These are phyloP conservation scores for Falco concolor DNA, from an alignment of 2,797 vertebrate genomes.

Conservation along the genomic window DNA sequence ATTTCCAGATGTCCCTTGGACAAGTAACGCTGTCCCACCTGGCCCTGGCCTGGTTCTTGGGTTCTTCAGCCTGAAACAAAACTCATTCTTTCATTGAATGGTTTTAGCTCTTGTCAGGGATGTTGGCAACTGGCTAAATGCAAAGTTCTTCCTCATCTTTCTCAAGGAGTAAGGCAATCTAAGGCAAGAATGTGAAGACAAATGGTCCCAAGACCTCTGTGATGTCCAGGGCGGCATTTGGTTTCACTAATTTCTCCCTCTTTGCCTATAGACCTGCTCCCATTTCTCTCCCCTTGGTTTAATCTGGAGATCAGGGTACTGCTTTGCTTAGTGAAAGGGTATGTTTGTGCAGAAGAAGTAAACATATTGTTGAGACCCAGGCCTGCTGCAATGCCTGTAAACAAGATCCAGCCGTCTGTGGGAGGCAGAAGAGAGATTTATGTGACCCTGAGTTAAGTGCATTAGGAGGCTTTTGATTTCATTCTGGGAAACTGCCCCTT, in stretches of 20 bases:
- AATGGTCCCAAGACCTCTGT: not conserved
- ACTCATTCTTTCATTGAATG: not conserved
- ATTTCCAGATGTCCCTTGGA: not conserved
- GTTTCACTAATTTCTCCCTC: not conserved
- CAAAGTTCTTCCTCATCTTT: not conserved
- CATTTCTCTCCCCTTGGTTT: not conserved
- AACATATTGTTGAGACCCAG: constrained; percentile 51
- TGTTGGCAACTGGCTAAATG: not conserved
- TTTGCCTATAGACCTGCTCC: not conserved
- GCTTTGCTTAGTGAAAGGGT: not conserved
- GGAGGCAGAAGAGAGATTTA: constrained; percentile 48
- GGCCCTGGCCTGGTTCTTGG: not conserved
- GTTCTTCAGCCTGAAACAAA: not conserved
- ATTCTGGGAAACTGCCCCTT: constrained; percentile 41
- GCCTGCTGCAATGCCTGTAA: constrained; percentile 48
- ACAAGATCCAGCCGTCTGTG: constrained; percentile 36
- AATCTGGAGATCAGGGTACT: not conserved
- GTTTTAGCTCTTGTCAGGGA: not conserved
- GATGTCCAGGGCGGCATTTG: not conserved
- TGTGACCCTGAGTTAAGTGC: constrained; percentile 45
- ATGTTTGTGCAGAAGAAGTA: constrained; percentile 22
- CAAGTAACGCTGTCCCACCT: not conserved
- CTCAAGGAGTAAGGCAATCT: not conserved
- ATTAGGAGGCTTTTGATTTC: constrained; percentile 59
- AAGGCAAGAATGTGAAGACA: not conserved